A percentile compares a stretch with the other conserved stretches of the same genome.
Conservation (phyloP, 2,113 vertebrate species). For the Desmodus rotundus region DNA sequence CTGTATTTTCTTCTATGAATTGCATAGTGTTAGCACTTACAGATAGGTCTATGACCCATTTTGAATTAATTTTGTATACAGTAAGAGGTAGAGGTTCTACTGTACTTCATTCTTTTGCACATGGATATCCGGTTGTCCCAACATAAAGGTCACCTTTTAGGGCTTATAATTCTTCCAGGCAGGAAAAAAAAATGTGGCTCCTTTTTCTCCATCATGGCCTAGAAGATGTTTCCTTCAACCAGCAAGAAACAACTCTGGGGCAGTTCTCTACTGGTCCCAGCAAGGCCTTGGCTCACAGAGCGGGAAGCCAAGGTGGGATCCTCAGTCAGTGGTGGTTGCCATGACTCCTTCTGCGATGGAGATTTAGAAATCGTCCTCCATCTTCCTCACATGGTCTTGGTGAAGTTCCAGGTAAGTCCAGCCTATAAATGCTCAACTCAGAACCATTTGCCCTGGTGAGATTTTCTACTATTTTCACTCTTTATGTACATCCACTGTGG, state of each 20-base stretch:
- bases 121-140: background rate
- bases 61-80: background rate
- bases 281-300: background rate
- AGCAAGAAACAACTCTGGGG: background rate
- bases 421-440: background rate
- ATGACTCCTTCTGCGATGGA: background rate
- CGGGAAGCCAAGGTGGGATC: background rate
- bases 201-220: background rate
- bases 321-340: background rate
- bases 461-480: background rate
- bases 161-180: background rate
- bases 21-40: background rate
- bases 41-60: background rate
- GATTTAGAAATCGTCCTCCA: background rate
- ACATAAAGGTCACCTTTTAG: background rate
- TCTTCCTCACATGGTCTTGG: background rate
- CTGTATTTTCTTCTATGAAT: background rate
- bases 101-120: background rate
- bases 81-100: background rate
- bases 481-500: background rate
- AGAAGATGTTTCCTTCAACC: background rate
- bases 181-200: background rate
- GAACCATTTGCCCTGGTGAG: background rate
- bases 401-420: background rate
- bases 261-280: background rate